These are phyloP conservation scores for Prorops nasuta DNA, from an alignment of 1,140 invertebrate genomes.

Conservation along the genomic window DNA sequence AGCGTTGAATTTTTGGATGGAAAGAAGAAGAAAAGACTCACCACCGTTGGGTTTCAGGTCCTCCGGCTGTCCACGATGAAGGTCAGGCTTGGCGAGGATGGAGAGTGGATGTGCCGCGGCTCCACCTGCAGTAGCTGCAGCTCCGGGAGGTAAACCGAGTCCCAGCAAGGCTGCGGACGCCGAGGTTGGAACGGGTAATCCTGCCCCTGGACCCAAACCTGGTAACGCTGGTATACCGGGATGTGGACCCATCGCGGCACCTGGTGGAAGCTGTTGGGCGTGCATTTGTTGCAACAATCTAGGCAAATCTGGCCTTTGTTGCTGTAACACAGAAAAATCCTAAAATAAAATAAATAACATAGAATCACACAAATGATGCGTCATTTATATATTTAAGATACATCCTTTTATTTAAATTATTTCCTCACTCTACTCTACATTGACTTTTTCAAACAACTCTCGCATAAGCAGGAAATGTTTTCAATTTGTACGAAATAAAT, in stretches of 20 bases:
- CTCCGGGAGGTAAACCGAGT: constrained; percentile 58
- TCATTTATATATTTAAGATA: too few species aligned
- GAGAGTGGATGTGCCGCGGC: constrained; percentile 68
- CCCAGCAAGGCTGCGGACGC: constrained; percentile 50
- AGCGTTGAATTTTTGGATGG: too few species aligned
- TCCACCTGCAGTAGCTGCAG: constrained; percentile 57
- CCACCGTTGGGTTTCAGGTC: constrained; percentile 69
- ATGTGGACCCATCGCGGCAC: constrained; percentile 68
- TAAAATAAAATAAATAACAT: constrained; percentile 5
- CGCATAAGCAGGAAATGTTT: too few species aligned
- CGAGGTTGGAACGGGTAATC: constrained; percentile 54
- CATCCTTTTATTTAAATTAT: too few species aligned
- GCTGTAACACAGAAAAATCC: constrained; percentile 59
- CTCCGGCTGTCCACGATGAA: constrained; percentile 63
- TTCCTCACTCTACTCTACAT: too few species aligned
- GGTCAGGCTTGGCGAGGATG: constrained; percentile 70
- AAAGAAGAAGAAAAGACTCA: too few species aligned
- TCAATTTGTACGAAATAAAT: too few species aligned
- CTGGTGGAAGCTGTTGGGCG: constrained; percentile 77
- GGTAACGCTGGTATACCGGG: constrained; percentile 55
- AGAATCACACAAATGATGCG: background rate
- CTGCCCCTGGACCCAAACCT: constrained; percentile 46
- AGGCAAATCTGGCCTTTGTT: constrained; percentile 75
- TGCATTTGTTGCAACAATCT: constrained; percentile 87
- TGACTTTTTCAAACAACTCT: too few species aligned